Percentiles rank a stretch among this genome's conserved stretches.
These are phyloP conservation scores for Villa cingulata DNA, from an alignment of 2,888 invertebrate species.

Conservation along the genomic window DNA sequence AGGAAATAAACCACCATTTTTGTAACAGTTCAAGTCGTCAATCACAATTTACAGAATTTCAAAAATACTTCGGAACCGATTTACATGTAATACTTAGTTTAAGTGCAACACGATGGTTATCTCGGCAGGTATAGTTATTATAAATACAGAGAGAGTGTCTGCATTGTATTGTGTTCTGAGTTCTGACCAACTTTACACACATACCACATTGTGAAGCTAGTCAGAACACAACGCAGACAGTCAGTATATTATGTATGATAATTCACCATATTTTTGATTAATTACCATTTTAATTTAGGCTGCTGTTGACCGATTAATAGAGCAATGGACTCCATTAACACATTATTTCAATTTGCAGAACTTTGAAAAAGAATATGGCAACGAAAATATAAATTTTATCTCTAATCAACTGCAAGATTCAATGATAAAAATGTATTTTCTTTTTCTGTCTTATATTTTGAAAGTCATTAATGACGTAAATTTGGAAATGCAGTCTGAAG, in stretches of 20 bases:
- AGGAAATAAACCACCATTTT: slow-evolving; percentile 4
- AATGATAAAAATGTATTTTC: neutral
- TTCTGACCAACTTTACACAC: no score
- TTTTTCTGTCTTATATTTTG: neutral
- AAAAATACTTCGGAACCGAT: slow-evolving; percentile 11
- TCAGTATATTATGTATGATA: no score
- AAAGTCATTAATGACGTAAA: slow-evolving; percentile 1
- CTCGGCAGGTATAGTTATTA: neutral
- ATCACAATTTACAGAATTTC: slow-evolving; percentile 9
- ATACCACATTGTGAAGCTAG: neutral
- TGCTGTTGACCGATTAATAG: neutral
- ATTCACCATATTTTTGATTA: no score
- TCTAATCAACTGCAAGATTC: neutral
- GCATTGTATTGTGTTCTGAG: no score
- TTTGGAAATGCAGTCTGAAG: neutral
- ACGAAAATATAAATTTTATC: neutral
- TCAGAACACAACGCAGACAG: no score
- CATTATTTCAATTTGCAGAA: neutral
- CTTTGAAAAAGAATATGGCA: neutral
- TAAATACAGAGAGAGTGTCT: no score
- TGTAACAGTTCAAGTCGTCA: slow-evolving; percentile 8
- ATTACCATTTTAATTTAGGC: no score
- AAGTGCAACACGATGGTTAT: slow-evolving; percentile 4
- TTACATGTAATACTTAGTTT: slow-evolving; percentile 9
- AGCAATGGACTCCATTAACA: neutral